Conservation (phyloP, 2,113 vertebrate genomes). For the Elephas maximus region DNA sequence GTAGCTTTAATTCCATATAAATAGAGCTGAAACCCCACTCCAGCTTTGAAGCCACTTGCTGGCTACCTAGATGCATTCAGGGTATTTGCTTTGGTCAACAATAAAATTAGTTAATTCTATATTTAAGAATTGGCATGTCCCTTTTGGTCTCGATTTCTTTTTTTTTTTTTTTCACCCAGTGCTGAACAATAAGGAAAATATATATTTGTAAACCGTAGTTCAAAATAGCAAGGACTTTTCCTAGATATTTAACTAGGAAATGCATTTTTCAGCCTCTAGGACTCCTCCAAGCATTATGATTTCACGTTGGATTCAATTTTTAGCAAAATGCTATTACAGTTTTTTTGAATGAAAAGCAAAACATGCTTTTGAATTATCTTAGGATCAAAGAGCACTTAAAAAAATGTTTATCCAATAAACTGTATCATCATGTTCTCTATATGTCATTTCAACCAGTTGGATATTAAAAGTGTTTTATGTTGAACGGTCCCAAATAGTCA, state of each 20-base stretch:
- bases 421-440: neutral
- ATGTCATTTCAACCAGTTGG: neutral
- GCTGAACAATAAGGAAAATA: conserved; percentile 31
- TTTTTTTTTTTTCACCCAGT: neutral
- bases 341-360: conserved; percentile 40
- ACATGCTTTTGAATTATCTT: conserved; percentile 2
- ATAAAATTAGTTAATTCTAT: conserved; percentile 41
- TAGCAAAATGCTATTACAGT: conserved; percentile 61
- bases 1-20: conserved; percentile 37
- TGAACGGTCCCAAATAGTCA: conserved; percentile 36
- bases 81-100: conserved; percentile 7
- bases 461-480: conserved; percentile 47
- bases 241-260: conserved; percentile 48
- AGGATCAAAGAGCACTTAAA: conserved; percentile 16
- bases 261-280: conserved; percentile 41
- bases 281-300: conserved; percentile 48
- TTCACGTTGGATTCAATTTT: neutral
- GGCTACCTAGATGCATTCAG: neutral
- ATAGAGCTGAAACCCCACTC: neutral
- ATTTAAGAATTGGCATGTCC: neutral
- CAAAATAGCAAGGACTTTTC: conserved; percentile 39
- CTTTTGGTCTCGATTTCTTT: neutral
- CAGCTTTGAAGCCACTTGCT: neutral
- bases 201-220: neutral
- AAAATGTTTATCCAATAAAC: conserved; percentile 38